Evolutionary conservation across 2,888 invertebrate genomes (phyloP).

Genomic region (Drosophila neonasuta): DNA sequence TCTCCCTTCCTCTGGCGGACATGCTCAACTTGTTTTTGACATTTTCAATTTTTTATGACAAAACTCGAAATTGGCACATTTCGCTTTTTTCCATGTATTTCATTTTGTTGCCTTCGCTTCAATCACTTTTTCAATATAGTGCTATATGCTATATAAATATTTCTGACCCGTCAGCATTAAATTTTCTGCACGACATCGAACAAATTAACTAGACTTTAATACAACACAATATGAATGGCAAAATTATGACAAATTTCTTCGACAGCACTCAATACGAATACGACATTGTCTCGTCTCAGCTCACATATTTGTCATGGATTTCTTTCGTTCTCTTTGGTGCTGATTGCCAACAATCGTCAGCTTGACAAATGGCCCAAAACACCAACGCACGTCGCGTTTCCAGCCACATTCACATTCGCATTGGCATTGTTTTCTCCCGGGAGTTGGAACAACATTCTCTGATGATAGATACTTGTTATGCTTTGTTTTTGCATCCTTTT

Average conservation of each 20-base stretch:
- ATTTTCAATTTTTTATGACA: constrained; percentile 78
- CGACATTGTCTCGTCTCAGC: constrained; percentile 1
- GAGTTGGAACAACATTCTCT: constrained; percentile 17
- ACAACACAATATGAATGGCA: constrained; percentile 24
- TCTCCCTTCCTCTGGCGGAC: constrained; percentile 9
- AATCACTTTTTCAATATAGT: constrained; percentile 3
- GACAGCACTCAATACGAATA: constrained; percentile 33
- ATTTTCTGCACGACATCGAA: constrained; percentile 11
- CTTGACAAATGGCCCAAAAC: constrained; percentile 57
- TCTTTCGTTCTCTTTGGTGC: constrained; percentile 27
- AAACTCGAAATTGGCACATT: constrained; percentile 67
- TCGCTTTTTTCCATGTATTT: constrained; percentile 8
- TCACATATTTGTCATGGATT: constrained; percentile 55
- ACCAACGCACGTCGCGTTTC: constrained; percentile 64
- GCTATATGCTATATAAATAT: background rate
- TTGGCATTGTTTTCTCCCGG: constrained; percentile 44
- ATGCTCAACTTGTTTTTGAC: constrained; percentile 71
- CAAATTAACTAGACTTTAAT: constrained; percentile 36
- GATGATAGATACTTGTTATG: constrained; percentile 68
- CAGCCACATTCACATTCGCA: constrained; percentile 24
- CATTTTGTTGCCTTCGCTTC: constrained; percentile 5
- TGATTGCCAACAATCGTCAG: constrained; percentile 71
- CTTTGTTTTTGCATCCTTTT: constrained; percentile 37
- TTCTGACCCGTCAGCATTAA: constrained; percentile 10
- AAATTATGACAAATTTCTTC: constrained; percentile 66